phyloP scores from a whole-genome alignment of 2,113 vertebrate genomes.

The Ailuropoda melanoleuca region DNA sequence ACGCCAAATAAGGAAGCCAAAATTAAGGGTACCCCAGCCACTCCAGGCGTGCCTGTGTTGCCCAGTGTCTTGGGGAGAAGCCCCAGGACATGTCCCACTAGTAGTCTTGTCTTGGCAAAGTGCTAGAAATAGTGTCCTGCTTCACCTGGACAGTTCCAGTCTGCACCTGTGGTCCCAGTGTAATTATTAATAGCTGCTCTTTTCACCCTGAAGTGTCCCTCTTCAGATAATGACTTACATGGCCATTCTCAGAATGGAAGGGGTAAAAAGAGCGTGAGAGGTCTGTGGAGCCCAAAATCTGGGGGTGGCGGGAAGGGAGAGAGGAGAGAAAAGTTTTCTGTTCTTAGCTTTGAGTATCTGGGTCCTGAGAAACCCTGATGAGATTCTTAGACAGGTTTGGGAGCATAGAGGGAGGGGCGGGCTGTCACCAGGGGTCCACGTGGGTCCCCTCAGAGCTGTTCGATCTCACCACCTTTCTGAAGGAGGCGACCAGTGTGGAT shows the following conservation, averaged over 20 bases:
- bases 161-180: neutral
- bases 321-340: neutral
- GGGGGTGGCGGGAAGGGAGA: neutral
- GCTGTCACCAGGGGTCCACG: neutral
- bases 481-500: neutral
- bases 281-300: neutral
- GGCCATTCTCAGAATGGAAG: neutral
- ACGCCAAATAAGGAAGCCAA: neutral
- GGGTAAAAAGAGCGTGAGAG: no score
- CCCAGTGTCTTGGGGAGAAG: neutral
- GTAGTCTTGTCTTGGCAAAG: neutral
- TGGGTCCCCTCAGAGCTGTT: neutral
- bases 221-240: neutral
- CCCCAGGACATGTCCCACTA: accelerated
- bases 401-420: accelerated
- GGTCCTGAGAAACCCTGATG: neutral
- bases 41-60: no score
- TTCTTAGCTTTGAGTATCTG: neutral
- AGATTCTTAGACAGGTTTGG: neutral
- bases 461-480: neutral
- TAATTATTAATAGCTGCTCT: neutral
- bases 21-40: neutral
- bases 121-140: neutral
- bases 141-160: neutral
- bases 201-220: neutral